Base-by-base conservation (phyloP, 2,113 vertebrate species). In the Theristicus caerulescens region DNA sequence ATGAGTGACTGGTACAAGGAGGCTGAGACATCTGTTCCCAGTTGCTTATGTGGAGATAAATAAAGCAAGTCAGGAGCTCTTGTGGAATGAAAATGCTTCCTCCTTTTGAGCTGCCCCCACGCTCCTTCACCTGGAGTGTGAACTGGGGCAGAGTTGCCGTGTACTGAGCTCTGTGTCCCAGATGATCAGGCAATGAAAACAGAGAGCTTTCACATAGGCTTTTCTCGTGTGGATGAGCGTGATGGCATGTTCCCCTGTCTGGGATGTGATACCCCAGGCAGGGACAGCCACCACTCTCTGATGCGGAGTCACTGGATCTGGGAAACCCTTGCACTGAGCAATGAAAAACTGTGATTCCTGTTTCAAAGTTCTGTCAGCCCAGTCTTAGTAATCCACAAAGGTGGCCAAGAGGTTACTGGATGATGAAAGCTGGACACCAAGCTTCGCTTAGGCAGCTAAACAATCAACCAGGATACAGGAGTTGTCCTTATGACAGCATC, bases 1-100 rank as follows among this genome's bases (percentile, higher is more conserved):
- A 46, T 47, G 66, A 83, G 86, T 84, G 92, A 71, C 96, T 96
- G 95, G 95, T 92, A 95, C 95, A 29, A 93, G 76, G 70, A 88
- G 92, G 72, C 65, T 44, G 64, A 79, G 82, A 38, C 90, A 79
- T 91, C 95, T 82, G 92, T 12, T 90, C 55, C 32, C 22, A 55
- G 26, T 29, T 6, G 51, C 57, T 67, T 86, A 38, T 5, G 5
- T 38, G 47, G 32, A 44, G 51, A 44, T 27, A 83, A 92, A 92
- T 38, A 54, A 36, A 76, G 36, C 74, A 51, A 86, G 24, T 40
- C 40, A 36, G 84, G 49, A 82, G 62, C 46, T 93, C 5, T 19
- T 29, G 22, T 11, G 44, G 47, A 78, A 55, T 74, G 72, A 74
- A 92, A 83, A 62, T 59, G 47, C 2, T 4, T 29, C 47, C 19